Evolutionary conservation across 2,888 invertebrate species (phyloP), one percentile per base, ranked within the genome.

Genomic region (Azorinus chamasolen): DNA sequence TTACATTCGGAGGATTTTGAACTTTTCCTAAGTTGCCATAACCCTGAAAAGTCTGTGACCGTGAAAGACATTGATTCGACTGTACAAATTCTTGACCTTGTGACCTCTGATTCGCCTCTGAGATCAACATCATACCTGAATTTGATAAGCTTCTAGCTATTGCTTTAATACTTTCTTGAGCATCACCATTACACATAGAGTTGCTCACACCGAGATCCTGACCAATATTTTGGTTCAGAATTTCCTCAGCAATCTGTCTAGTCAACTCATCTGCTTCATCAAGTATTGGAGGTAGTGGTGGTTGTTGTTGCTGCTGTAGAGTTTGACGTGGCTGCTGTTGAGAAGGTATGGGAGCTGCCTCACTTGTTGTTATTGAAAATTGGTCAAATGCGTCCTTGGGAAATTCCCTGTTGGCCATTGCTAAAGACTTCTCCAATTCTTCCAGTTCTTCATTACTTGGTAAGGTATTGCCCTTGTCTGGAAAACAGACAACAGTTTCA

Each of bases 371-470:
- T n/a, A 48, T 54, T 24, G 88, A 78, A n/a, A 89, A 69, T 62
- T 88, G 86, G 51, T 89, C 89, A n/a, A 89, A 70, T 5, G 88
- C 83, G 63, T 91, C 89, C 58, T 90, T 86, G 39, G 88, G 84
- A 64, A 80, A 83, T 69, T 91, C 90, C 80, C 91, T 89, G 20
- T 96, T 96, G 51, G 96, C 96, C 55, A 95, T 95, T 85, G 96
- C 96, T 79, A 97, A 93, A 10, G 97, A 97, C 73, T 97, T 95
- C 91, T 97, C 97, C 87, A 97, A 93, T 92, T 97, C 97, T 84
- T 97, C 97, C 41, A 97, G 96, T 93, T 97, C 97, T 90, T 97
- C 97, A 91, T 95, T 95, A 57, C 96, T 95, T 43, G 96, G 95
- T 25, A 77, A 22, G 39, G 69, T 51, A 39, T 57, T 58, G 10